A percentile compares a stretch with the other conserved stretches of the same genome.
Conservation (phyloP, 1,140 invertebrate species). For the Camponotus floridanus region DNA sequence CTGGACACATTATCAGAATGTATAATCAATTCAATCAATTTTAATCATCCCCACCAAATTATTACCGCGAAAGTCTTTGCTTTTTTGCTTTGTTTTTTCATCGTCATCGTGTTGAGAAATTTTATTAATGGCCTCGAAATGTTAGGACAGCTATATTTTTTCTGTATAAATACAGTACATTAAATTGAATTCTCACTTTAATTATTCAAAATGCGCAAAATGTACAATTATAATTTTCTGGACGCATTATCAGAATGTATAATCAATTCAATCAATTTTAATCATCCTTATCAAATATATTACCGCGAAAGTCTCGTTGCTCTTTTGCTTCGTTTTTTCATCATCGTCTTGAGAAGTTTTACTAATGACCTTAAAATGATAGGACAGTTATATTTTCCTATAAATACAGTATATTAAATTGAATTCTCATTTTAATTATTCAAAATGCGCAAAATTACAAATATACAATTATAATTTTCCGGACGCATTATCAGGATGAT, state of each 20-base stretch:
- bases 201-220: not conserved
- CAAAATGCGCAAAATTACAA: not conserved
- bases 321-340: no score
- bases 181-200: slow-evolving; percentile 27
- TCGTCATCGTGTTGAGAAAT: not conserved
- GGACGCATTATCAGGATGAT: not conserved
- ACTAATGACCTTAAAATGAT: not conserved
- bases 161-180: not conserved
- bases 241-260: not conserved
- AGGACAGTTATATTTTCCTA: no score
- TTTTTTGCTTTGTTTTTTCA: not conserved
- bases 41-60: not conserved
- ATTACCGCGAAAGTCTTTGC: not conserved
- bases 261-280: not conserved
- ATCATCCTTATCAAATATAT: not conserved
- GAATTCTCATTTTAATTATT: slow-evolving; percentile 26
- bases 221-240: not conserved
- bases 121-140: not conserved
- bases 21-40: slow-evolving; percentile 4
- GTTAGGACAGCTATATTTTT: no score
- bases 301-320: not conserved
- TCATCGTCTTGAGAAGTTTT: not conserved
- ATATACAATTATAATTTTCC: not conserved
- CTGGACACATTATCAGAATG: not conserved
- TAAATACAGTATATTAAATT: not conserved